These are phyloP conservation scores for Atta cephalotes DNA, from an alignment of 1,140 invertebrate genomes.

Conservation along the genomic window DNA sequence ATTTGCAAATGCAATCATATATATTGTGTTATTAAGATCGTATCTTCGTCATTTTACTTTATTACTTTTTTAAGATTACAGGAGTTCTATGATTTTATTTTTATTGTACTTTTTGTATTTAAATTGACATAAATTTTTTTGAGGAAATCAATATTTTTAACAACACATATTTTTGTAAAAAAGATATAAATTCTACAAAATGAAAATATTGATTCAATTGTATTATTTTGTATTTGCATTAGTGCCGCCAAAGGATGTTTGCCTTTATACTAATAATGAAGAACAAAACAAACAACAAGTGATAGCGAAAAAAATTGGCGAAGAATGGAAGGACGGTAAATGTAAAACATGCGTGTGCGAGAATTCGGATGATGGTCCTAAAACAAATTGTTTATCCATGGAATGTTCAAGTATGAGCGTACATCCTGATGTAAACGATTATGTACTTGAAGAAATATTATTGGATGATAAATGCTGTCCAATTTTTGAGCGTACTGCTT, in stretches of 20 bases:
- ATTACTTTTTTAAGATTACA: too few species aligned
- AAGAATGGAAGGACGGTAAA: conserved; percentile 90
- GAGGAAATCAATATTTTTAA: not conserved
- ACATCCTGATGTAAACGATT: conserved; percentile 85
- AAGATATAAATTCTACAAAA: not conserved
- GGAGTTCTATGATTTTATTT: too few species aligned
- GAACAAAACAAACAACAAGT: conserved; percentile 84
- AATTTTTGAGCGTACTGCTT: conserved; percentile 87
- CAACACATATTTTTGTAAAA: not conserved
- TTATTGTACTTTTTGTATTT: too few species aligned
- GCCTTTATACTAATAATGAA: conserved; percentile 87
- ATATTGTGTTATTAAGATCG: too few species aligned
- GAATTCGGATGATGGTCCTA: conserved; percentile 70
- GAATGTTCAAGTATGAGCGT: conserved; percentile 82
- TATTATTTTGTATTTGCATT: conserved; percentile 66
- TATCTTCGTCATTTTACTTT: too few species aligned
- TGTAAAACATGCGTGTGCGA: conserved; percentile 89
- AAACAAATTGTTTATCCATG: conserved; percentile 81
- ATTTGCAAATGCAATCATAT: too few species aligned
- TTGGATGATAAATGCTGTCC: conserved; percentile 89
- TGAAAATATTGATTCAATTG: not conserved
- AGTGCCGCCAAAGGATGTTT: conserved; percentile 90
- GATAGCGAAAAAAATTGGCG: conserved; percentile 87
- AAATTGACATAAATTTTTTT: not conserved
- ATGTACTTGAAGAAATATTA: conserved; percentile 86